Evolutionary conservation across 2,888 invertebrate genomes (phyloP).

Genomic region (Nephrotoma flavescens): DNA sequence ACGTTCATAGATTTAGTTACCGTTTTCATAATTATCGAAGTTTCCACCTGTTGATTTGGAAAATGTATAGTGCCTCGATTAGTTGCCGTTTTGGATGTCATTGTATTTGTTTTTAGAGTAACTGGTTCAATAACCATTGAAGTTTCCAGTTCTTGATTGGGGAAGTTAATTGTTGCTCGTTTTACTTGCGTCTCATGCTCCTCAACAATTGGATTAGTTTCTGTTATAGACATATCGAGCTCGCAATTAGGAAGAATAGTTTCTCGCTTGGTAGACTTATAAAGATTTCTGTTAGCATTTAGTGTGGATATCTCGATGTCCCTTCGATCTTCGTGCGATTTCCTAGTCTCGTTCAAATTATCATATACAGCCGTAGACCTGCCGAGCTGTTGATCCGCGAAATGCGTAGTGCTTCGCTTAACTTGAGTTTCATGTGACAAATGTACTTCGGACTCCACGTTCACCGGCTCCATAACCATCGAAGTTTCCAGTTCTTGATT

Average conservation of each 20-base stretch:
- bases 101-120: background rate
- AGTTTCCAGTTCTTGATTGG: background rate
- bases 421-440: no score
- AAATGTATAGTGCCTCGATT: background rate
- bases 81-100: background rate
- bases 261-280: no score
- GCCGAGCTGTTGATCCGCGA: background rate
- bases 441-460: background rate
- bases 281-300: background rate
- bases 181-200: background rate
- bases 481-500: background rate
- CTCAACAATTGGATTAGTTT: background rate
- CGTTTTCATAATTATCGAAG: background rate
- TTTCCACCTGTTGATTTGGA: background rate
- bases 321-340: background rate
- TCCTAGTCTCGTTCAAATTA: no score
- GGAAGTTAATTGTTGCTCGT: background rate
- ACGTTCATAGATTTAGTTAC: no score
- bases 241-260: no score
- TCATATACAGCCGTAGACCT: background rate
- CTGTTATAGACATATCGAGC: background rate
- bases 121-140: background rate
- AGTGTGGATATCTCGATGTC: background rate
- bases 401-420: background rate
- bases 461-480: background rate